Conservation (phyloP, 2,797 vertebrate genomes). For the Carapus acus region DNA sequence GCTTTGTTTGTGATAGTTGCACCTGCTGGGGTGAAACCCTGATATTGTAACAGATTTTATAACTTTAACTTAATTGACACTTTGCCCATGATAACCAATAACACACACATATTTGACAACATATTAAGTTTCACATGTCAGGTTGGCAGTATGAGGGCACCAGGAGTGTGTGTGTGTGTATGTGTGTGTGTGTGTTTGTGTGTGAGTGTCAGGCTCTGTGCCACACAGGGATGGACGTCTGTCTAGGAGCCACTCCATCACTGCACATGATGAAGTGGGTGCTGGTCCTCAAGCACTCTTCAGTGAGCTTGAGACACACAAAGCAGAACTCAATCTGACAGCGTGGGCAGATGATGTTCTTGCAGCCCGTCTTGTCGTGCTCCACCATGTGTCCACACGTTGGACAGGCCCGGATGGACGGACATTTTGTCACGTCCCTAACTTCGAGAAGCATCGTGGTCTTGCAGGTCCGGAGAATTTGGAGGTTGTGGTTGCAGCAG, state of each 20-base stretch:
- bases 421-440: conserved; percentile 31
- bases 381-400: conserved; percentile 68
- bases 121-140: too few species aligned
- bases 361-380: conserved; percentile 69
- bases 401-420: conserved; percentile 70
- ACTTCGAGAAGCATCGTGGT: conserved; percentile 27
- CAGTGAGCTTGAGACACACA: conserved; percentile 68
- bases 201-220: conserved; percentile 13
- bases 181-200: too few species aligned
- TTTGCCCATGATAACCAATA: too few species aligned
- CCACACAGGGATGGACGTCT: conserved; percentile 63
- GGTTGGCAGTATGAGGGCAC: too few species aligned
- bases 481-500: conserved; percentile 53
- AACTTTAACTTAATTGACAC: too few species aligned
- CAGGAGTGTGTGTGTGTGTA: too few species aligned
- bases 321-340: conserved; percentile 75
- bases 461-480: conserved; percentile 55
- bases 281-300: conserved; percentile 45
- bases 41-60: too few species aligned
- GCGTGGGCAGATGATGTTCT: conserved; percentile 68
- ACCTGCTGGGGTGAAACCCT: too few species aligned
- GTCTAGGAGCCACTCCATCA: conserved; percentile 61
- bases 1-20: too few species aligned
- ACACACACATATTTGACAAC: too few species aligned
- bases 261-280: conserved; percentile 55